phyloP scores from a whole-genome alignment of 35 echinoderm and acorn worm genomes.

The Acanthaster planci region DNA sequence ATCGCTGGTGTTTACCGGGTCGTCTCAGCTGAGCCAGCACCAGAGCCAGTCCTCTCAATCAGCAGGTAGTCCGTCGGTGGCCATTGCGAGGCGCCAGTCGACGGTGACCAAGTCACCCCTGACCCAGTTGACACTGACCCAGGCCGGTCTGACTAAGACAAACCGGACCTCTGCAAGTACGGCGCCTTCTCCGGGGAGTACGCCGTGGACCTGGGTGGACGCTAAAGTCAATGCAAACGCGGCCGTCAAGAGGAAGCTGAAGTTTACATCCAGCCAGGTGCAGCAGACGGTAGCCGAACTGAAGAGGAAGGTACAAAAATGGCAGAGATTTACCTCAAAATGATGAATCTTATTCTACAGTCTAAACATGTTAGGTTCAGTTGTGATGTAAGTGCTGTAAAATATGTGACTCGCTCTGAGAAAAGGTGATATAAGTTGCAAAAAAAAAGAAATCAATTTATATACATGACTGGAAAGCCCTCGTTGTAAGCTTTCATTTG shows the following conservation, averaged over 20 bases:
- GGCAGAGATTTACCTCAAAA: not conserved
- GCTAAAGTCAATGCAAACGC: not conserved
- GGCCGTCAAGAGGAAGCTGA: constrained; percentile 52
- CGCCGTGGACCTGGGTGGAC: not conserved
- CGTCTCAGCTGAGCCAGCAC: no score
- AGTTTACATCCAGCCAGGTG: constrained; percentile 27
- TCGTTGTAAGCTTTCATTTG: no score
- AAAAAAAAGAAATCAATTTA: no score
- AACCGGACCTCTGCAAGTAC: not conserved
- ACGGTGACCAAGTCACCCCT: not conserved
- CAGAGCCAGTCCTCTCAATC: no score
- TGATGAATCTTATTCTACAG: not conserved
- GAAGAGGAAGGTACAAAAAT: not conserved
- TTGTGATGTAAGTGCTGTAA: no score
- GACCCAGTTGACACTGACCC: not conserved
- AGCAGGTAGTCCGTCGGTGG: not conserved
- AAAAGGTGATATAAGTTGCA: no score
- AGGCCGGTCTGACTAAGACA: not conserved
- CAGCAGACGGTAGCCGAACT: constrained; percentile 25
- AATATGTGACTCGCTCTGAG: no score
- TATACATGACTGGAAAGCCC: no score
- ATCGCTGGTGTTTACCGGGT: no score
- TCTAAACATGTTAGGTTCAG: not conserved
- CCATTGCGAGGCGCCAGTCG: not conserved
- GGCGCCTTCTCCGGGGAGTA: not conserved